Base-by-base conservation (phyloP, 2,113 vertebrate genomes). In the Pelecanoides urinatrix region DNA sequence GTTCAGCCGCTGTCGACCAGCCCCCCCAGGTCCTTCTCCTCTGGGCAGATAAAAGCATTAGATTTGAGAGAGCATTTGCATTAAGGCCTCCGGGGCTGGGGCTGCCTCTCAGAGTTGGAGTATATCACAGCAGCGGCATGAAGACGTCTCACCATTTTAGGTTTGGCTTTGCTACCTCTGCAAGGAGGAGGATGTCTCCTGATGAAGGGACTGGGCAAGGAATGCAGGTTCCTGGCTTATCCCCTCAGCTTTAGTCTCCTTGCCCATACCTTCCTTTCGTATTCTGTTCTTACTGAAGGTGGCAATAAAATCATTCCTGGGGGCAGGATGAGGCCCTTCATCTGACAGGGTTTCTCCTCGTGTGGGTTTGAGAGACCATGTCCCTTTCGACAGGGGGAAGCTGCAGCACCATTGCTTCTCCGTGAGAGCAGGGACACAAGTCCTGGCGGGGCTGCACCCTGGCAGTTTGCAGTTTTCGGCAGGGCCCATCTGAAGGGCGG, bases 101-200 rank as follows among this genome's bases (percentile, higher is more conserved):
- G 26, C 50, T 71, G 40, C 32, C 45, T 80, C 47, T 88, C 25
- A 6, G 2, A 25, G 49, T 21, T n/a, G 29, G 29, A 20, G 23
- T 21, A 5, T 22, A 14, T 8, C 0, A 14, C n/a, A 38, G 40
- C 19, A n/a, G 47, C 7, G 19, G 36, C 1, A 2, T 42, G 71
- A 47, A n/a, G 75, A 30, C 34, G 11, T 34, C 49, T 77, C 34
- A 34, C 14, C 15, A 6, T 34, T n/a, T 30, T 5, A 56, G 45
- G 50, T 50, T 32, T 55, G 55, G 36, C 52, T 47, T 53, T 67
- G 45, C 58, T n/a, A 11, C 42, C 47, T 36, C 32, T 56, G n/a
- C 19, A 22, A 56, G 53, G 49, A 68, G 59, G 34, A 82, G 34
- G 38, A 38, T 42, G 40, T 68, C 65, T 80, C 18, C 21, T 42